A percentile compares a stretch with the other conserved stretches of the same genome.
phyloP scores from a whole-genome alignment of 2,888 invertebrate species.

The Gerris lacustris region DNA sequence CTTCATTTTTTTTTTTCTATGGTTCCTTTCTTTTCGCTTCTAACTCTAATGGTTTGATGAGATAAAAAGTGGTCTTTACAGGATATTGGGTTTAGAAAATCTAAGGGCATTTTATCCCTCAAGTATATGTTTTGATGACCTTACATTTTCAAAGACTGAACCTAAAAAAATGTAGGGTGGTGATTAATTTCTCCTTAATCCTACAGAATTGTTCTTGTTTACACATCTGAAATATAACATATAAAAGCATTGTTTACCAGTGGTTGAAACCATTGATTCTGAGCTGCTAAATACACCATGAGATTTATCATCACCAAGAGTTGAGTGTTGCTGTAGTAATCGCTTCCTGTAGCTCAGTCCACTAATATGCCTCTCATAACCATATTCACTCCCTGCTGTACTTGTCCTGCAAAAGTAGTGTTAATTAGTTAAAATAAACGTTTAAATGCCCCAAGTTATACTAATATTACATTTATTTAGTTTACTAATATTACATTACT shows the following conservation, averaged over 20 bases:
- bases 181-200: too few species aligned
- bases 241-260: conserved; percentile 21
- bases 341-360: conserved; percentile 38
- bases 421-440: background rate
- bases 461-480: background rate
- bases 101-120: too few species aligned
- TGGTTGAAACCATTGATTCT: conserved; percentile 58
- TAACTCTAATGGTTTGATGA: too few species aligned
- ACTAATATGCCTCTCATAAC: conserved; percentile 41
- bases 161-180: too few species aligned
- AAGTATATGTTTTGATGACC: too few species aligned
- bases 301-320: conserved; percentile 40
- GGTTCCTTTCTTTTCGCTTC: too few species aligned
- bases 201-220: too few species aligned
- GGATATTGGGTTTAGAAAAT: too few species aligned
- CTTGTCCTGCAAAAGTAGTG: conserved; percentile 39
- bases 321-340: conserved; percentile 37
- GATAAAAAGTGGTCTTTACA: too few species aligned
- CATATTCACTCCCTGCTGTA: conserved; percentile 43
- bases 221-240: too few species aligned
- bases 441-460: background rate
- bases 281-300: conserved; percentile 61
- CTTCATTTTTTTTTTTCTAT: too few species aligned
- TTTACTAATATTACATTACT: background rate
- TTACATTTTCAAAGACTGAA: too few species aligned